Evolutionary conservation across 1,140 invertebrate genomes (phyloP).

Genomic region (Polypedilum pembai): DNA sequence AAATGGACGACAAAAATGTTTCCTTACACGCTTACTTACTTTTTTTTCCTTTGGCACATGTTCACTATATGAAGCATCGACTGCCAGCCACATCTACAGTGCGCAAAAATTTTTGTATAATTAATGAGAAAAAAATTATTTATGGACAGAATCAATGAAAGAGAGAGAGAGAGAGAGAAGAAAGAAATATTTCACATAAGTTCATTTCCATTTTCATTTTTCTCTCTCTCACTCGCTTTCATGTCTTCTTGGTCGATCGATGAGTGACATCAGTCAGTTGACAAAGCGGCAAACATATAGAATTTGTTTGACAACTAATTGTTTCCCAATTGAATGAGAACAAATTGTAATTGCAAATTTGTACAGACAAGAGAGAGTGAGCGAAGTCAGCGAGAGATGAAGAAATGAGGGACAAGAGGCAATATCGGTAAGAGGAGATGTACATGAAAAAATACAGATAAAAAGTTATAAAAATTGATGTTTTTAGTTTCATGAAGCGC

Average conservation of each 20-base stretch:
- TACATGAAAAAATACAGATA: not conserved
- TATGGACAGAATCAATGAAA: not conserved
- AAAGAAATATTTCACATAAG: not conserved
- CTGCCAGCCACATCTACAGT: not conserved
- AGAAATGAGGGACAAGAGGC: not conserved
- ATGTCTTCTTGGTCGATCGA: not conserved
- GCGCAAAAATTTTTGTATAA: constrained; percentile 18
- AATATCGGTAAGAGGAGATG: not conserved
- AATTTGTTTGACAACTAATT: constrained; percentile 16
- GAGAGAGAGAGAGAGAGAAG: not conserved
- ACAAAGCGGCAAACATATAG: not conserved
- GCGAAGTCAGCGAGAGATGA: not conserved
- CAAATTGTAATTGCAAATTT: constrained; percentile 19
- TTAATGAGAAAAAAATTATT: not conserved
- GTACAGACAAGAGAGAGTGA: not conserved
- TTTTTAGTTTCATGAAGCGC: no score
- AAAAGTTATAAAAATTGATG: no score
- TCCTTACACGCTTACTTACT: not conserved
- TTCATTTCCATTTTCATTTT: not conserved
- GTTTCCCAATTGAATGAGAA: constrained; percentile 17
- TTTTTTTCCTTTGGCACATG: not conserved
- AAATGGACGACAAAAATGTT: not conserved
- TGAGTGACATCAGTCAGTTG: not conserved
- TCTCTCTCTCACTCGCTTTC: not conserved
- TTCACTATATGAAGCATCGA: not conserved